phyloP scores from a whole-genome alignment of 2,113 vertebrate species.

The Menura novaehollandiae region DNA sequence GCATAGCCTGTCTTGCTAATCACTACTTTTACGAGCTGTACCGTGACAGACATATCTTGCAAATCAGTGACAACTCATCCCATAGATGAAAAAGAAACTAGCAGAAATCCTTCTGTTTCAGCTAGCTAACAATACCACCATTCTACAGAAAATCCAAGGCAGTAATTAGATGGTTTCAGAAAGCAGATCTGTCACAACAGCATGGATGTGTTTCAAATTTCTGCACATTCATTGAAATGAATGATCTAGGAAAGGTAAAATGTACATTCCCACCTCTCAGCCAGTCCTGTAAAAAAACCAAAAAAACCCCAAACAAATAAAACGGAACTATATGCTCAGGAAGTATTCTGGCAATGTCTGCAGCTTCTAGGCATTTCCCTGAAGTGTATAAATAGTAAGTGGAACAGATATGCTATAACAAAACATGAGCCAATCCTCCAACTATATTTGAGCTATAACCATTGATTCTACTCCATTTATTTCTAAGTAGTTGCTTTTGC shows the following conservation, averaged over 20 bases:
- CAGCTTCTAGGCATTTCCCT: conserved; percentile 44
- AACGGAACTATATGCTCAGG: conserved; percentile 17
- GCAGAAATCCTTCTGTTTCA: conserved; percentile 20
- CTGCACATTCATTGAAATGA: conserved; percentile 34
- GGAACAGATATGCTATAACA: not conserved
- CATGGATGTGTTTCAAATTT: conserved; percentile 48
- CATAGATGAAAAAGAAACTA: conserved; percentile 29
- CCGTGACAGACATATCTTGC: not conserved
- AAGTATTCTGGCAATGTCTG: conserved; percentile 2
- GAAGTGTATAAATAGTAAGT: conserved; percentile 54
- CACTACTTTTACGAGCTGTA: not conserved
- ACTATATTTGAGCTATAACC: conserved; percentile 28
- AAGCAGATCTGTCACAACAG: conserved; percentile 67
- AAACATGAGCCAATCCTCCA: not conserved
- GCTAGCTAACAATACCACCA: conserved; percentile 38
- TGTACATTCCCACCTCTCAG: not conserved
- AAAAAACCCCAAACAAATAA: not conserved
- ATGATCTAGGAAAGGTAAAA: conserved; percentile 39
- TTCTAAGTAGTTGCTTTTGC: conserved; percentile 16
- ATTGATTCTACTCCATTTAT: conserved; percentile 31
- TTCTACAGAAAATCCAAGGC: conserved; percentile 47
- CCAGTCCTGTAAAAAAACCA: not conserved
- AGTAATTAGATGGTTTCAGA: conserved; percentile 73
- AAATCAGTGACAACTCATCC: conserved; percentile 35
- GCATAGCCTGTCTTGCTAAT: not conserved